Evolutionary conservation across 2,888 invertebrate genomes (phyloP), one percentile per base, ranked within the genome.

Genomic region (Miltochrista miniata): DNA sequence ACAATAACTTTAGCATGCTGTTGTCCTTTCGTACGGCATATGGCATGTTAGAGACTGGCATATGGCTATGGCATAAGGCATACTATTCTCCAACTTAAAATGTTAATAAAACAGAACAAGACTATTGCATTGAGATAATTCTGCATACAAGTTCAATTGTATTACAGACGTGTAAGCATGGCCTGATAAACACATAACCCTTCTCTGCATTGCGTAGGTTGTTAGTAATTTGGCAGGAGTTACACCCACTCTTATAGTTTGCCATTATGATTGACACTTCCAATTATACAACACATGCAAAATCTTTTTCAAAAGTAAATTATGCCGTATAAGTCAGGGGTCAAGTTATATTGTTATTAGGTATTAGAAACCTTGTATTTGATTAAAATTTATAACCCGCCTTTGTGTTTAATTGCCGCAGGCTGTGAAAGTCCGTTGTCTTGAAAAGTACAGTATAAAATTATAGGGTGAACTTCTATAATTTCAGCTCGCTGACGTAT

Each of bases 341-440:
- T 72, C 72, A 64, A 56, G 40, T 47, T 45, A 41, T 60, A 71
- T 74, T 75, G 65, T 72, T 72, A 56, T 54, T 48, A 58, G 1
- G 8, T 8, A 8, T 51, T 45, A 54, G 61, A 46, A 67, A 59
- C 76, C 75, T 77, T 76, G 75, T 71, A 51, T 71, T 71, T 70
- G 65, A 76, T 71, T 72, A 56, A 61, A 65, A 68, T 63, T 63
- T 71, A 63, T 67, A 65, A 63, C 52, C 68, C 63, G 53, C 63
- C 68, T 70, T 73, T 70, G 61, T 75, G 49, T 52, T 49, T 51
- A 52, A 50, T 53, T 62, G 63, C 67, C 59, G 65, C 60, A 56
- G 72, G 69, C 72, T 67, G 67, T 65, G 69, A 75, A 75, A 75
- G 74, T 64, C 15, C 54, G 43, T 64, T 55, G 67, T 61, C 49